Conservation (phyloP, 53 echinoderm and acorn worm species). For the Pentamera pediparva region DNA sequence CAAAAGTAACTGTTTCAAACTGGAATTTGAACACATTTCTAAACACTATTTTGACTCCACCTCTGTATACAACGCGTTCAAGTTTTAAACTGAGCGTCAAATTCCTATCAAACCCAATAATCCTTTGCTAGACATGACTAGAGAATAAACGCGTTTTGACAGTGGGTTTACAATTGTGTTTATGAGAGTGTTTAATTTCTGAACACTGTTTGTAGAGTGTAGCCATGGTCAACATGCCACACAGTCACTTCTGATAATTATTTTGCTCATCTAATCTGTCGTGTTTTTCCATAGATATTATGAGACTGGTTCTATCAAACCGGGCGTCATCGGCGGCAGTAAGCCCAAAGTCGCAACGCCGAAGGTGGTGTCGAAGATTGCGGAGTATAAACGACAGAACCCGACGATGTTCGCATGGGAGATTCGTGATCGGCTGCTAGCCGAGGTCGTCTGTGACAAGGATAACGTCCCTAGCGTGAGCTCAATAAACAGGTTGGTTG, state of each 20-base stretch:
- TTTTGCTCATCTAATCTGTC: background rate
- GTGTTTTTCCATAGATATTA: conserved; percentile 60
- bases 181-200: background rate
- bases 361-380: conserved; percentile 89
- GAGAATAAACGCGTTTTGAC: too few relatives aligned
- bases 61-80: too few relatives aligned
- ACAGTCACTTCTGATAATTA: too few relatives aligned
- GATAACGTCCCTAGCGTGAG: conserved; percentile 99
- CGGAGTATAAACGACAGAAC: conserved; percentile 96
- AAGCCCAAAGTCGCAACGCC: conserved; percentile 98
- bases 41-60: too few relatives aligned
- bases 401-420: conserved; percentile 99
- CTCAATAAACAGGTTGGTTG: conserved; percentile 90
- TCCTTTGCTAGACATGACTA: too few relatives aligned
- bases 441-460: conserved; percentile 95
- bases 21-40: too few relatives aligned
- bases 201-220: background rate
- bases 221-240: too few relatives aligned
- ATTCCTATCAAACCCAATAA: too few relatives aligned
- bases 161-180: background rate
- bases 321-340: conserved; percentile 96
- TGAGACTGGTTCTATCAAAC: conserved; percentile 95
- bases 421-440: conserved; percentile 89
- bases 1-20: too few relatives aligned
- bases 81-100: too few relatives aligned